A percentile compares a stretch with the other conserved stretches of the same genome.
These are phyloP conservation scores for Pygoscelis adeliae DNA, from an alignment of 2,113 vertebrate species.

Conservation along the genomic window DNA sequence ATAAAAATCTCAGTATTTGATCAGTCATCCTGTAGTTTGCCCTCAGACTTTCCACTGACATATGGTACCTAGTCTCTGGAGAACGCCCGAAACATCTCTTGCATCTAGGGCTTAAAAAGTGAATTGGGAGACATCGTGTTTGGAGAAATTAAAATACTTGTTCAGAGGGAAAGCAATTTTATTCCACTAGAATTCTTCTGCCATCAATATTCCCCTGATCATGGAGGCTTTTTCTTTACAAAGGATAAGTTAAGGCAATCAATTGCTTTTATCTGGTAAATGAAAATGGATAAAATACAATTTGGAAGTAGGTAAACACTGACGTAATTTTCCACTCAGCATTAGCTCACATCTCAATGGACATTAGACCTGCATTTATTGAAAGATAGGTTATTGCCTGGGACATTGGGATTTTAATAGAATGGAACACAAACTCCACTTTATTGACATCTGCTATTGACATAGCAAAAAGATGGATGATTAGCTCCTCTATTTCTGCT, in stretches of 20 bases:
- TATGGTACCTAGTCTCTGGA: not conserved
- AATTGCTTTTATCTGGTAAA: slow-evolving; percentile 35
- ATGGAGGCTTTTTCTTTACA: not conserved
- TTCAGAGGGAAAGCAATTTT: not conserved
- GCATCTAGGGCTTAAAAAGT: not conserved
- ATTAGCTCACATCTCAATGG: slow-evolving; percentile 35
- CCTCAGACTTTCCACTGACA: not conserved
- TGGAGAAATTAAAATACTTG: not conserved
- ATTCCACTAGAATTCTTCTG: not conserved
- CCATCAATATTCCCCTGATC: not conserved
- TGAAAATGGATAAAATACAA: slow-evolving; percentile 21
- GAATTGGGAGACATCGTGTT: not conserved
- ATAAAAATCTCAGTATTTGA: slow-evolving; percentile 15
- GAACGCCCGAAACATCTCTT: not conserved
- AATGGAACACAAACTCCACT: slow-evolving; percentile 45
- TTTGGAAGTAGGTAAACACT: slow-evolving; percentile 42
- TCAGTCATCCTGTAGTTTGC: not conserved
- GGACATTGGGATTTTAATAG: slow-evolving; percentile 53
- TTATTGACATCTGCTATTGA: slow-evolving; percentile 61
- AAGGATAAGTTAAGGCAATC: not conserved
- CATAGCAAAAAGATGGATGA: slow-evolving; percentile 40
- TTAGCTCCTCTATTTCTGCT: not conserved
- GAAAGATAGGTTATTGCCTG: slow-evolving; percentile 51
- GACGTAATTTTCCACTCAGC: slow-evolving; percentile 34
- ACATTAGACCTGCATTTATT: slow-evolving; percentile 29